Conservation (phyloP, 2,797 vertebrate genomes). For the Notolepis coatsorum region DNA sequence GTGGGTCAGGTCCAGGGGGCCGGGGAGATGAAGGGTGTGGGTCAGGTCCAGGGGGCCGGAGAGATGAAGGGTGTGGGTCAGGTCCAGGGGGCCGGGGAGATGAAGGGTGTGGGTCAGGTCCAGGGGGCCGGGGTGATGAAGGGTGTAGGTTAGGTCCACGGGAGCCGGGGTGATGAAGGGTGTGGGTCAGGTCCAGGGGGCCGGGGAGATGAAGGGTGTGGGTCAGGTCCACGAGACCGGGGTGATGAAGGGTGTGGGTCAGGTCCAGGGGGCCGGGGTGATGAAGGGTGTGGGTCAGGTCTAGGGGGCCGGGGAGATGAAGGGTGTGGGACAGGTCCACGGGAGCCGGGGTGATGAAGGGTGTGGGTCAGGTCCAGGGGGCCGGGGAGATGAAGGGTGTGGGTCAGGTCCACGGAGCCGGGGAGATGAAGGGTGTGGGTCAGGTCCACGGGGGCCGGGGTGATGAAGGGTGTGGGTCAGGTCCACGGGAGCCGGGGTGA, state of each 20-base stretch:
- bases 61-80: slow-evolving; percentile 60
- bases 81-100: slow-evolving; percentile 51
- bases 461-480: slow-evolving; percentile 44
- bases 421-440: slow-evolving; percentile 51
- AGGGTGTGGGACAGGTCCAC: slow-evolving; percentile 40
- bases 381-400: slow-evolving; percentile 34
- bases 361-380: slow-evolving; percentile 68
- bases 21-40: slow-evolving; percentile 33
- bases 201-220: slow-evolving; percentile 15
- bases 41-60: slow-evolving; percentile 20
- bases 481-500: background rate
- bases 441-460: slow-evolving; percentile 59
- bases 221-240: slow-evolving; percentile 69
- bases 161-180: slow-evolving; percentile 46
- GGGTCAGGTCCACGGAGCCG: slow-evolving; percentile 28
- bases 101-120: slow-evolving; percentile 43
- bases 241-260: slow-evolving; percentile 44
- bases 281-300: slow-evolving; percentile 65
- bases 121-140: background rate
- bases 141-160: slow-evolving; percentile 66
- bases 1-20: slow-evolving; percentile 69
- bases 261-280: background rate
- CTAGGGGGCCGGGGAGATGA: slow-evolving; percentile 45
- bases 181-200: slow-evolving; percentile 30
- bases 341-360: background rate